These are phyloP conservation scores for Centropus bengalensis DNA, from an alignment of 2,113 vertebrate species.

Conservation along the genomic window DNA sequence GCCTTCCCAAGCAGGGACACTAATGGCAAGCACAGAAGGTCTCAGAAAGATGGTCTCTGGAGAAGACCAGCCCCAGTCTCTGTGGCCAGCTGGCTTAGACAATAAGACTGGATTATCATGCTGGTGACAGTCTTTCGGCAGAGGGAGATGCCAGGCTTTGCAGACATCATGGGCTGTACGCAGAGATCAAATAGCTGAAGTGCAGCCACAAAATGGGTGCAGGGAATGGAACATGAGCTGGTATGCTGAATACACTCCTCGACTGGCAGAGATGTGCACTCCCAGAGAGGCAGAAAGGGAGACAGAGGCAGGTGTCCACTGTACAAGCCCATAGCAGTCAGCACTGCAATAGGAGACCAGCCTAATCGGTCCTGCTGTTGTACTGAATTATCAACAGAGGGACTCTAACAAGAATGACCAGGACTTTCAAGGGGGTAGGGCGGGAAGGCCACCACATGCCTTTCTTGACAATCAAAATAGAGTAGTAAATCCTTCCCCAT, in stretches of 20 bases:
- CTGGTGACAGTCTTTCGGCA: background rate
- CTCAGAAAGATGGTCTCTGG: background rate
- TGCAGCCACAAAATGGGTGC: background rate
- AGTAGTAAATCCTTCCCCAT: background rate
- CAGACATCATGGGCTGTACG: background rate
- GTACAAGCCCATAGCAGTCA: background rate
- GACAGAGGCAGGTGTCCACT: background rate
- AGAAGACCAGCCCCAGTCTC: background rate
- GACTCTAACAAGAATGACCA: background rate
- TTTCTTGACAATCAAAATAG: background rate
- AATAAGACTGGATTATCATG: background rate
- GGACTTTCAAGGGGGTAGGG: background rate
- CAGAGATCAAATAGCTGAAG: background rate
- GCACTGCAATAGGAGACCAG: background rate
- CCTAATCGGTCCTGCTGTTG: background rate
- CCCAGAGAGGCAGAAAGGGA: background rate
- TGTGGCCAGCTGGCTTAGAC: background rate
- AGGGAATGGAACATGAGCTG: rapidly evolving
- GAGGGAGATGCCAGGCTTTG: background rate
- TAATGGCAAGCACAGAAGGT: background rate
- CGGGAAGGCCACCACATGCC: slow-evolving; percentile 2
- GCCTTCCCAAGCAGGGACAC: background rate
- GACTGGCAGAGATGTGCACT: background rate
- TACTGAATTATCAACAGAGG: background rate
- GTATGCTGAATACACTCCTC: background rate